A percentile compares a stretch with the other conserved stretches of the same genome.
These are phyloP conservation scores for Eilema caniola DNA, from an alignment of 2,888 invertebrate species.

Conservation along the genomic window DNA sequence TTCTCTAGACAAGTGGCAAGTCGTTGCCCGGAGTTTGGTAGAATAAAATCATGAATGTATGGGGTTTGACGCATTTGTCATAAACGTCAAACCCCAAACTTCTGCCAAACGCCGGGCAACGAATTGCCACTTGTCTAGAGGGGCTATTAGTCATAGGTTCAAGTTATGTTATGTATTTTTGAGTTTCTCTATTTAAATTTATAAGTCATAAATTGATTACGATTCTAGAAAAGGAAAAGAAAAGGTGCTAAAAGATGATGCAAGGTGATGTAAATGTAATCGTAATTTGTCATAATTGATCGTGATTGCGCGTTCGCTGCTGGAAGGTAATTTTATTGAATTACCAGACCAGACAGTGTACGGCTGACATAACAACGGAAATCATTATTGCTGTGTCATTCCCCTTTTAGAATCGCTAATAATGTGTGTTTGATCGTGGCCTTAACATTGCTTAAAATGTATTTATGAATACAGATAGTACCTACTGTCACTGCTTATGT, in stretches of 20 bases:
- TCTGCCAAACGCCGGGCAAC: no score
- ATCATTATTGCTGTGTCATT: slow-evolving; percentile 29
- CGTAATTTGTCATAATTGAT: slow-evolving; percentile 4
- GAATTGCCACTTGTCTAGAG: no score
- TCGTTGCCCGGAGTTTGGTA: no score
- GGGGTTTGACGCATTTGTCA: no score
- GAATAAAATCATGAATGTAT: no score
- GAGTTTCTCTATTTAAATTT: no score
- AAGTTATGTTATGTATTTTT: no score
- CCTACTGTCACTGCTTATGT: not conserved
- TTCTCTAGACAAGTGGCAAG: no score
- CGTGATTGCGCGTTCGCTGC: not conserved
- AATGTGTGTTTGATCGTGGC: slow-evolving; percentile 9
- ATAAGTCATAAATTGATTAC: no score
- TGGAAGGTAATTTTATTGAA: not conserved
- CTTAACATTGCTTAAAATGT: not conserved
- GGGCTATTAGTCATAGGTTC: no score
- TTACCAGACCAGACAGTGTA: not conserved
- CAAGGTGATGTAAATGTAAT: not conserved
- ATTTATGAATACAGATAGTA: not conserved
- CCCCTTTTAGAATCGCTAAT: slow-evolving; percentile 19
- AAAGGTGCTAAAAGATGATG: not conserved
- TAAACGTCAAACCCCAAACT: no score
- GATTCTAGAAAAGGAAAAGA: no score
- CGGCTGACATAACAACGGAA: slow-evolving; percentile 16